Evolutionary conservation across 2,113 vertebrate genomes (phyloP), one percentile per base, ranked within the genome.

Genomic region (Urocolius indicus): DNA sequence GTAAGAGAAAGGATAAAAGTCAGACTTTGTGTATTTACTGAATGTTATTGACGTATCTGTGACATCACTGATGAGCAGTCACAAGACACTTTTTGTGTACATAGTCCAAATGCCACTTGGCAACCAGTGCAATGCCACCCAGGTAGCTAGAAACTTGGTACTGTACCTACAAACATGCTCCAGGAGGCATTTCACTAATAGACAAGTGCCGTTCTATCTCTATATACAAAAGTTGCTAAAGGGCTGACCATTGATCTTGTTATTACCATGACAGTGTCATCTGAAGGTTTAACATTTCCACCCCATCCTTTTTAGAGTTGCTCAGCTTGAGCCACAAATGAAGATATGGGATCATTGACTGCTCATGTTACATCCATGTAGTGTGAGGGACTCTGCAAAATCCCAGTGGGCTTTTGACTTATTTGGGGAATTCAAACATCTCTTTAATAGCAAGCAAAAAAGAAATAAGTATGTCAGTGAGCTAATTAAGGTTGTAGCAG

Each of bases 1-100:
- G 16, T 22, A 73, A 89, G 66, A n/a, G 38, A 73, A 89, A 78
- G 88, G 63, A 89, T 91, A 90, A 92, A 92, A 95, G 59, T 83
- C 88, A 83, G 66, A 67, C 43, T 76, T 78, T 78, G 92, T 90
- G 92, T 88, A 52, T 75, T 94, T 89, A 88, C 45, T 45, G 69
- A 69, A 69, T 55, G 62, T 68, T 80, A 81, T 62, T 96, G 90
- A 89, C 75, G 86, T 88, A 84, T 51, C 77, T 79, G 52, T 95
- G 88, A 93, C 78, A 32, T 91, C 93, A 87, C 24, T 79, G 87
- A 58, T 0, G 1, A 45, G 78, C 72, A 83, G 43, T 91, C 93
- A 91, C 65, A 91, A 58, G 79, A 51, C 71, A 66, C 16, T n/a
- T 84, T 94, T 87, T 93, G 66, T 93, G 68, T 93, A 74, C 32